phyloP scores from a whole-genome alignment of 92 coral and sea anemone genomes.

The Zoanthus gigantus region DNA sequence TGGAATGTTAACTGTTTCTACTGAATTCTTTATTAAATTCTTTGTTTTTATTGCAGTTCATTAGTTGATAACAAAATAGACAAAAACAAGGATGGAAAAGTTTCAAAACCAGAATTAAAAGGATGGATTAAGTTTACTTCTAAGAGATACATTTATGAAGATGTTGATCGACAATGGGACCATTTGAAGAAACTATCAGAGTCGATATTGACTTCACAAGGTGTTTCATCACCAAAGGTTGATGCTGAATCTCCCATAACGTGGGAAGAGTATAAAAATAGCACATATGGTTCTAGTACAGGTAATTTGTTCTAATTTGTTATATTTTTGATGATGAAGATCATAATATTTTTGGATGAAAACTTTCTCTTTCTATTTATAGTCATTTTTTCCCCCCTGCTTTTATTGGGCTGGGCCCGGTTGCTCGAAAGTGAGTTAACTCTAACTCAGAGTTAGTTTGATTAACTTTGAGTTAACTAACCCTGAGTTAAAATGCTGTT shows the following conservation, averaged over 20 bases:
- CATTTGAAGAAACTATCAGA: constrained; percentile 81
- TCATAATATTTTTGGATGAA: no score
- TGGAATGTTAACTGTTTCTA: neutral
- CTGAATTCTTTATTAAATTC: no score
- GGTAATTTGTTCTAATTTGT: constrained; percentile 48
- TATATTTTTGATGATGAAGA: no score
- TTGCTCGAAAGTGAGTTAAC: no score
- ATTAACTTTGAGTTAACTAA: no score
- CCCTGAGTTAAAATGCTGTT: no score
- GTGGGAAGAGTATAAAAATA: constrained; percentile 93
- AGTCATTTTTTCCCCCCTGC: no score
- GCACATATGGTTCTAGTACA: constrained; percentile 88
- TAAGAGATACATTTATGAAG: constrained; percentile 94
- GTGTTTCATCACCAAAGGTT: constrained; percentile 31
- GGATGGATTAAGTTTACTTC: constrained; percentile 87
- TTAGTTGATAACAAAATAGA: constrained; percentile 89
- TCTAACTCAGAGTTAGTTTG: no score
- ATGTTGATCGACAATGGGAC: constrained; percentile 97
- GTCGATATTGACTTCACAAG: constrained; percentile 61
- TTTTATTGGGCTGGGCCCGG: no score
- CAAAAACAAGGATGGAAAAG: constrained; percentile 76
- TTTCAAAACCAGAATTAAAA: constrained; percentile 84
- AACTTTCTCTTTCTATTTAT: no score
- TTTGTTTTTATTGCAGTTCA: constrained; percentile 56
- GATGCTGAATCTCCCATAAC: constrained; percentile 68